phyloP scores from a whole-genome alignment of 1,140 invertebrate species.

The Zelostemma sp. region DNA sequence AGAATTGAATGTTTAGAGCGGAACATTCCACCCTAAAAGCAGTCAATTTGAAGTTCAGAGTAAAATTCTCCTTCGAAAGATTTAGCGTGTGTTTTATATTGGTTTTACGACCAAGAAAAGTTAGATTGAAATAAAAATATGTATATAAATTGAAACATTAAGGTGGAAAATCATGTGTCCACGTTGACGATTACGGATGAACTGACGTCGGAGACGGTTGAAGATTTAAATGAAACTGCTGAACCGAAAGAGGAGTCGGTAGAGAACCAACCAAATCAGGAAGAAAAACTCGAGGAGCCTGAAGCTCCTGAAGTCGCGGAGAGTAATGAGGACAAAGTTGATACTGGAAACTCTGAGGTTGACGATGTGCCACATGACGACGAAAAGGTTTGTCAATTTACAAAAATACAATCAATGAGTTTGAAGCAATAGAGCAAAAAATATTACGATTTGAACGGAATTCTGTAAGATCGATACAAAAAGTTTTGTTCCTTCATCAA shows the following conservation, averaged over 20 bases:
- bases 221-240: background rate
- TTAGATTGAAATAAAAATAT: conserved; percentile 1
- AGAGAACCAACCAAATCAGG: conserved; percentile 47
- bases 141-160: conserved; percentile 10
- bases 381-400: conserved; percentile 57
- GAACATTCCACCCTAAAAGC: background rate
- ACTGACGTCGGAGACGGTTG: background rate
- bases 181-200: conserved; percentile 21
- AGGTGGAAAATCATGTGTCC: conserved; percentile 19
- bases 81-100: too few species aligned
- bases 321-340: conserved; percentile 54
- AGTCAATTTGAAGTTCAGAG: too few species aligned
- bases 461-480: too few species aligned
- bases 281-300: conserved; percentile 46
- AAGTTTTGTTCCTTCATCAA: too few species aligned
- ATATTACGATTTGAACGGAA: background rate
- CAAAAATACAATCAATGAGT: background rate
- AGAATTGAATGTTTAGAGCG: too few species aligned
- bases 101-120: conserved; percentile 33
- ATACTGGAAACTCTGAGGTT: conserved; percentile 60
- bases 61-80: too few species aligned
- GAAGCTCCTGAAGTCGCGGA: conserved; percentile 22
- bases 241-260: conserved; percentile 17
- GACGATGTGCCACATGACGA: conserved; percentile 57
- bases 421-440: conserved; percentile 4